A percentile compares a stretch with the other conserved stretches of the same genome.
Evolutionary conservation across 1,140 invertebrate species (phyloP).

Genomic region (Plectrocnemia conspersa): DNA sequence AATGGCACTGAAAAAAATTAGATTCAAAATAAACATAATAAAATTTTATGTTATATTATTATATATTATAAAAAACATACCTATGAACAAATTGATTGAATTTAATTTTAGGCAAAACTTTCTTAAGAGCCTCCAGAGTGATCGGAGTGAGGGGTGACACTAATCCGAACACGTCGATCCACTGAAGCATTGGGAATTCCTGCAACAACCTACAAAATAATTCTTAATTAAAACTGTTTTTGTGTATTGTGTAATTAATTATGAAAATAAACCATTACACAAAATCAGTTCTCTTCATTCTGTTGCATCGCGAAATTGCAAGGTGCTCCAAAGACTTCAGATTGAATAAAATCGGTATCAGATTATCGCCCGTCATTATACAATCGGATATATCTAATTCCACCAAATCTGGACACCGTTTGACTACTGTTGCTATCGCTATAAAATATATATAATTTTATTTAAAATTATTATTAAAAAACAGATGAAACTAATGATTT

Average conservation of each 20-base stretch:
- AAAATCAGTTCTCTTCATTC: constrained; percentile 59
- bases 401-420: constrained; percentile 64
- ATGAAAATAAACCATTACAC: constrained; percentile 50
- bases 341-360: constrained; percentile 56
- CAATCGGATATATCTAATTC: constrained; percentile 86
- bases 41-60: constrained; percentile 37
- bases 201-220: constrained; percentile 49
- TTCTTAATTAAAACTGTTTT: constrained; percentile 9
- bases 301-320: constrained; percentile 79
- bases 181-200: constrained; percentile 55
- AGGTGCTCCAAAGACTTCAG: constrained; percentile 74
- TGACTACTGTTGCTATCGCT: constrained; percentile 65
- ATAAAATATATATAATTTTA: constrained; percentile 26
- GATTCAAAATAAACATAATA: constrained; percentile 56
- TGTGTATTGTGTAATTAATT: constrained; percentile 24
- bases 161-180: constrained; percentile 73
- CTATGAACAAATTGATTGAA: constrained; percentile 56
- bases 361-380: constrained; percentile 59
- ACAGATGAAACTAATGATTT: too few relatives aligned
- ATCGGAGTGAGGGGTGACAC: constrained; percentile 53
- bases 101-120: constrained; percentile 48
- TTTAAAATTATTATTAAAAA: not conserved
- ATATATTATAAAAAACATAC: constrained; percentile 42
- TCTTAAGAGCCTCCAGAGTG: constrained; percentile 52
- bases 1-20: constrained; percentile 71